These are phyloP conservation scores for Phocides pigmalion DNA, from an alignment of 1,140 invertebrate genomes.

Conservation along the genomic window DNA sequence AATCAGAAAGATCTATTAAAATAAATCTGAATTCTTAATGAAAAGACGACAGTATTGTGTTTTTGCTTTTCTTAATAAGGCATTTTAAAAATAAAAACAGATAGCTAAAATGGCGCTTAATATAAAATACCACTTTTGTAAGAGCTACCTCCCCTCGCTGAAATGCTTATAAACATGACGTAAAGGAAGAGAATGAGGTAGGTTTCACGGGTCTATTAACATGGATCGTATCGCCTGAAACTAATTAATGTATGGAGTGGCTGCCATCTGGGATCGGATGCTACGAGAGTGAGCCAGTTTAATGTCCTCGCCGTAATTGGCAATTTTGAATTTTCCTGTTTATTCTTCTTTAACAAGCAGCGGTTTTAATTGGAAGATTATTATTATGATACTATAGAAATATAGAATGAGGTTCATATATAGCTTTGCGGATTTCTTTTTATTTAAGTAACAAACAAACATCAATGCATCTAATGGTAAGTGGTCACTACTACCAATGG, in stretches of 20 bases:
- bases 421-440: too few species aligned
- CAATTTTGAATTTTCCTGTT: slow-evolving; percentile 1
- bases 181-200: neutral
- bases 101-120: neutral
- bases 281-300: slow-evolving; percentile 24
- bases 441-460: too few species aligned
- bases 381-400: too few species aligned
- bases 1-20: too few species aligned
- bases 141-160: neutral
- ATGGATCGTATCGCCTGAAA: neutral
- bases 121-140: neutral
- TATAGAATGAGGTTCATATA: too few species aligned
- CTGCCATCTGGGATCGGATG: slow-evolving; percentile 4
- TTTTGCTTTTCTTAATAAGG: too few species aligned
- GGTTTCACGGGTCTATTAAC: neutral
- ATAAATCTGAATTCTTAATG: too few species aligned
- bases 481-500: too few species aligned
- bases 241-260: slow-evolving; percentile 5
- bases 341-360: neutral
- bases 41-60: too few species aligned
- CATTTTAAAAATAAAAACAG: too few species aligned
- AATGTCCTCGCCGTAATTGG: slow-evolving; percentile 19
- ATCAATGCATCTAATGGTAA: too few species aligned
- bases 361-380: neutral
- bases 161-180: too few species aligned